These are phyloP conservation scores for Hesperophylax magnus DNA, from an alignment of 1,140 invertebrate species.

Conservation along the genomic window DNA sequence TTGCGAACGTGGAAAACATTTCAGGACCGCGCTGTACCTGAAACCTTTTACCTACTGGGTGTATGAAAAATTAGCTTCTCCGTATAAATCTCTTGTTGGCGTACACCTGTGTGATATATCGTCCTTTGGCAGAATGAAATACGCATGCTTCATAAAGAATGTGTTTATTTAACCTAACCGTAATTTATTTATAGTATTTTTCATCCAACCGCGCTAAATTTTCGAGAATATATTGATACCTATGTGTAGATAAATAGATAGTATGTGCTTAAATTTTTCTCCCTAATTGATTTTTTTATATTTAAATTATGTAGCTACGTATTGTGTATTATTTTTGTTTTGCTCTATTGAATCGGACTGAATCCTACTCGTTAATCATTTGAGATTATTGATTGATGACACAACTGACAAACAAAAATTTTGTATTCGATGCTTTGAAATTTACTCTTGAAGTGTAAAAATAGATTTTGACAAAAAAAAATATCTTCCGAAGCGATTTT, in stretches of 20 bases:
- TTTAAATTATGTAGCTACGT: too few relatives aligned
- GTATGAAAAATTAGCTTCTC: conserved; percentile 52
- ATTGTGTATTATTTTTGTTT: too few relatives aligned
- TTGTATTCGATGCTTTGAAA: too few relatives aligned
- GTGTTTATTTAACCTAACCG: conserved; percentile 37
- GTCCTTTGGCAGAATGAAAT: conserved; percentile 29
- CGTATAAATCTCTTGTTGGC: conserved; percentile 53
- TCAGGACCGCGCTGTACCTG: not conserved
- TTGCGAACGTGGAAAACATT: conserved; percentile 28
- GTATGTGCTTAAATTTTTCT: too few relatives aligned
- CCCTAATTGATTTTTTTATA: too few relatives aligned
- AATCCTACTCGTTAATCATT: too few relatives aligned
- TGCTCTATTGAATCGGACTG: too few relatives aligned
- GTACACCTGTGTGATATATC: conserved; percentile 39
- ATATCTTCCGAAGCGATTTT: too few relatives aligned
- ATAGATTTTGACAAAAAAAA: too few relatives aligned
- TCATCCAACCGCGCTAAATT: conserved; percentile 3
- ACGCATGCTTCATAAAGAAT: conserved; percentile 39
- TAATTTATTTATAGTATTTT: conserved; percentile 34
- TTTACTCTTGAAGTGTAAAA: too few relatives aligned
- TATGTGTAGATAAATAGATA: not conserved
- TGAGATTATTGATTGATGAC: too few relatives aligned
- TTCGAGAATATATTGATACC: not conserved
- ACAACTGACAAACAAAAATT: too few relatives aligned
- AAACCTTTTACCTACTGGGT: not conserved